A percentile compares a stretch with the other conserved stretches of the same genome.
These are phyloP conservation scores for Leptodactylus fallax DNA, from an alignment of 2,797 vertebrate species.

Conservation along the genomic window DNA sequence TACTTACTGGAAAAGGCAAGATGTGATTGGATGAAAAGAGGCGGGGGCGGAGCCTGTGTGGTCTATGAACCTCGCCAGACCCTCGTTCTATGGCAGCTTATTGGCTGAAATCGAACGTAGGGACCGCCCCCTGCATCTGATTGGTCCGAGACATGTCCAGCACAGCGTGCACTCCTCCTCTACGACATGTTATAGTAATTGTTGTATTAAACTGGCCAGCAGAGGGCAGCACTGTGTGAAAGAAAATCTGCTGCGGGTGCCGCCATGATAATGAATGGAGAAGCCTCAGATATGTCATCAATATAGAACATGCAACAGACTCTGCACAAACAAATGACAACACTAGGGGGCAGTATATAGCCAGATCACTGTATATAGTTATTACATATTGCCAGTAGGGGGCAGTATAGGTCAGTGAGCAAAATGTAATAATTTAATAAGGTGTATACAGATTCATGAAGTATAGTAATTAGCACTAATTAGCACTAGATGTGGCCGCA, in stretches of 20 bases:
- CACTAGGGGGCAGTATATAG: not conserved
- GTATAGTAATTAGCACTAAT: no score
- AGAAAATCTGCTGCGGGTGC: not conserved
- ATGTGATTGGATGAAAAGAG: constrained; percentile 16
- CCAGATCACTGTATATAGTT: not conserved
- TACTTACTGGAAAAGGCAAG: not conserved
- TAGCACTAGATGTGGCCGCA: no score
- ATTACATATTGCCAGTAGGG: not conserved
- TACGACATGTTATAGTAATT: not conserved
- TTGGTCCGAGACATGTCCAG: not conserved
- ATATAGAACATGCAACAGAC: no score
- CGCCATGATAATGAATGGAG: not conserved
- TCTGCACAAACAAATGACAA: not conserved
- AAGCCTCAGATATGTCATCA: no score
- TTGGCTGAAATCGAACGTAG: not conserved
- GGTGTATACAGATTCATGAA: no score
- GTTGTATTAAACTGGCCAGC: not conserved
- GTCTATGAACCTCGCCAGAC: constrained; percentile 29
- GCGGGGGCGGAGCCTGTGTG: not conserved
- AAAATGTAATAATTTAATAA: no score
- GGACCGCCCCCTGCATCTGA: not conserved
- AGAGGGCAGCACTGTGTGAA: not conserved
- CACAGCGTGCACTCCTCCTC: no score
- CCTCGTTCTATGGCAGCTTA: not conserved
- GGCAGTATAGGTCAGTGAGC: not conserved